A percentile compares a stretch with the other conserved stretches of the same genome.
Conservation (phyloP, 1,140 invertebrate species). For the Helicoverpa zea region DNA sequence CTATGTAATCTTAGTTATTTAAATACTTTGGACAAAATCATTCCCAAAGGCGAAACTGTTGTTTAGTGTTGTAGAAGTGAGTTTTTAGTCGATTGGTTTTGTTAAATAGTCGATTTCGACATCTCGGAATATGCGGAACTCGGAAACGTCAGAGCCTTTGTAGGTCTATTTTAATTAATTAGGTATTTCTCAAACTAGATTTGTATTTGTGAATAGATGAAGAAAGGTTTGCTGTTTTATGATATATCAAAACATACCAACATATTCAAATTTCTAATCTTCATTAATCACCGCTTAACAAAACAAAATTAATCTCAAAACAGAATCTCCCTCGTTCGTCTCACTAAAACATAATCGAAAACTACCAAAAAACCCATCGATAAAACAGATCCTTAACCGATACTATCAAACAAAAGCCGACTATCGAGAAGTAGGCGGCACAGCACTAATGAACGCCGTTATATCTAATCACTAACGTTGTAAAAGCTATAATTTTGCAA, state of each 20-base stretch:
- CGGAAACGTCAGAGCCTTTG: constrained; percentile 21
- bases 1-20: constrained; percentile 63
- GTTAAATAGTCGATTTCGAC: constrained; percentile 15
- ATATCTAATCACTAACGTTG: constrained; percentile 70
- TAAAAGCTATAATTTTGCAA: constrained; percentile 77
- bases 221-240: too few species aligned
- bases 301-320: background rate
- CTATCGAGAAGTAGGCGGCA: constrained; percentile 18
- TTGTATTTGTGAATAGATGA: too few species aligned
- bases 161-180: too few species aligned
- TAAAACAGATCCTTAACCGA: constrained; percentile 1
- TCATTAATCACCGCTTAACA: too few species aligned
- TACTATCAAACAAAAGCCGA: constrained; percentile 36
- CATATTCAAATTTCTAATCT: too few species aligned
- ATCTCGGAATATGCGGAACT: background rate
- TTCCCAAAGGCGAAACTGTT: constrained; percentile 71
- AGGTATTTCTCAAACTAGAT: too few species aligned
- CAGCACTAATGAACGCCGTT: constrained; percentile 58
- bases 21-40: constrained; percentile 74
- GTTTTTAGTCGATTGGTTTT: background rate
- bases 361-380: constrained; percentile 6
- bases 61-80: constrained; percentile 1
- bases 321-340: background rate
- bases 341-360: background rate
- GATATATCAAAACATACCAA: too few species aligned